These are phyloP conservation scores for Sycophila sp. DNA, from an alignment of 1,140 invertebrate species.

Conservation along the genomic window DNA sequence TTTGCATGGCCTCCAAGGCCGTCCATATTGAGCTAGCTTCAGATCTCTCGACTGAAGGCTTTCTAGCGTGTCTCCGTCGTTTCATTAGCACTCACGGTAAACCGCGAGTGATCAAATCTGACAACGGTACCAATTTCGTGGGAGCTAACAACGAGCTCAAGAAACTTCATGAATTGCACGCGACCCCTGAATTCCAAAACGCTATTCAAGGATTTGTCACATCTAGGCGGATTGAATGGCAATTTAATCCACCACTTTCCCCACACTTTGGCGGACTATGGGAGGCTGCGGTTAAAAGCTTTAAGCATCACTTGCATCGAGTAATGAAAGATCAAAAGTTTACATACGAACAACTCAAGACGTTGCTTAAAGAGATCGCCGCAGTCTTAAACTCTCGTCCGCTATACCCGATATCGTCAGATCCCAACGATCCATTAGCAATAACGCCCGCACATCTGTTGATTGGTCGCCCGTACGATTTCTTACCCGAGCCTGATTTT, in stretches of 20 bases:
- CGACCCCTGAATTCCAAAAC: neutral
- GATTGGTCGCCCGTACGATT: neutral
- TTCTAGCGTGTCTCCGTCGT: neutral
- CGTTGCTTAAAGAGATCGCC: neutral
- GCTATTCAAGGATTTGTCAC: neutral
- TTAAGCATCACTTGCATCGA: slow-evolving; percentile 15
- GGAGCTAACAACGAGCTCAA: neutral
- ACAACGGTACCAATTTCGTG: neutral
- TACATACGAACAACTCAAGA: slow-evolving; percentile 1
- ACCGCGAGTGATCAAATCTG: neutral
- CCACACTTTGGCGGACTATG: slow-evolving; percentile 10
- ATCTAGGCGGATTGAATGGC: neutral
- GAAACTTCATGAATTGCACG: neutral
- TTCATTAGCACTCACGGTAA: neutral
- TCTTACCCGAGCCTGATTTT: neutral
- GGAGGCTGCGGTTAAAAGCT: slow-evolving; percentile 1
- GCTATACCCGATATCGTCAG: neutral
- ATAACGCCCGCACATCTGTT: slow-evolving; percentile 8
- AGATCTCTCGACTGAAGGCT: neutral
- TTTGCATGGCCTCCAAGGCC: neutral
- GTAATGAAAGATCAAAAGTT: neutral
- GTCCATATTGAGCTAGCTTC: neutral
- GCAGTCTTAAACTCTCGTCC: neutral
- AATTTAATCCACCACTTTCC: neutral
- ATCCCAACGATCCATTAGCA: slow-evolving; percentile 1